Evolutionary conservation across 2,888 invertebrate species (phyloP), one percentile per base, ranked within the genome.

Genomic region (Drosophila birchii): DNA sequence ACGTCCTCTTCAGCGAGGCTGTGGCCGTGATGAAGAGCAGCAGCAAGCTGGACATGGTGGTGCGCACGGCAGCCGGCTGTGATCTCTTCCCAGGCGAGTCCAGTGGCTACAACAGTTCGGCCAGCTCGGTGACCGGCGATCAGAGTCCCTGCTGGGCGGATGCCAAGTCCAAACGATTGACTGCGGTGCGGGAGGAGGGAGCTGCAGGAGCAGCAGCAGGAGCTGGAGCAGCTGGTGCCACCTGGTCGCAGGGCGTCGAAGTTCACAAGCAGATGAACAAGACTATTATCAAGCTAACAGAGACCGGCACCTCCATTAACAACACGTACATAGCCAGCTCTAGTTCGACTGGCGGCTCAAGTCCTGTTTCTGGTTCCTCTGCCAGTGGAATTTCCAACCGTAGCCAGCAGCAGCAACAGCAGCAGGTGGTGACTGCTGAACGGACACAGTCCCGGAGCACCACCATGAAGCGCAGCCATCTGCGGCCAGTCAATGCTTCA

Each of bases 61-160:
- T 97, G 34, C 94, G 96, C 53, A 96, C 96, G 89, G 95, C 95
- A 7, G 96, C 96, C 0, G 97, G 97, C 49, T 94, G 95, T 11
- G 96, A 96, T 91, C 93, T 96, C 44, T 96, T 96, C 85, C 96
- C 96, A 0, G 96, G 96, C 11, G 96, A 96, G 92, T 96, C 96
- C 54, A 96, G 96, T 63, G 96, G 96, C 9, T 96, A 96, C 93
- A 96, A 96, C 90, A 96, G 96, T 88, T 96, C 96, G 0, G 96
- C 96, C n/a, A 96, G 96, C 75, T 96, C 96, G 32, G 95, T 96
- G 2, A 96, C 96, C 1, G 95, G 95, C 6, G 96, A 96, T 88
- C 94, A 95, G 78, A 95, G 95, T 88, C 94, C 94, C 14, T 95
- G 95, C 45, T 95, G 95, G 90, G 95, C 95, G 1, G 94, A 95